These are phyloP conservation scores for Mythimna ferrago DNA, from an alignment of 2,888 invertebrate species.

Conservation along the genomic window DNA sequence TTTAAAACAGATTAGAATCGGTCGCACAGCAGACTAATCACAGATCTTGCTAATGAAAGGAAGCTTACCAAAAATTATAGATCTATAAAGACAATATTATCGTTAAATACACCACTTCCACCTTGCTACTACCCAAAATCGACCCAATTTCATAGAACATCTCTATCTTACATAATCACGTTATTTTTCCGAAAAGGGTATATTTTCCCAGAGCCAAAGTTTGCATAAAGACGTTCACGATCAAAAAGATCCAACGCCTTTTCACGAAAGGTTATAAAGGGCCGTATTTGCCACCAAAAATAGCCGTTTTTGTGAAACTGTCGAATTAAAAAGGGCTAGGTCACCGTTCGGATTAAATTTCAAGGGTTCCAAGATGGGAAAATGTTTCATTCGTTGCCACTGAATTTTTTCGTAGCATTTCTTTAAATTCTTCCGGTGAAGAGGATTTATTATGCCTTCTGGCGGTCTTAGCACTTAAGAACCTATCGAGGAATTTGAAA, in stretches of 20 bases:
- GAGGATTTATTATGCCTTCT: slow-evolving; percentile 44
- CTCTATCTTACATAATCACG: slow-evolving; percentile 29
- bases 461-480: slow-evolving; percentile 16
- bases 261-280: slow-evolving; percentile 62
- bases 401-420: slow-evolving; percentile 31
- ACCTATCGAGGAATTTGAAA: slow-evolving; percentile 21
- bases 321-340: slow-evolving; percentile 69
- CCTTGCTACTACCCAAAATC: slow-evolving; percentile 1
- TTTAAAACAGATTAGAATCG: background rate
- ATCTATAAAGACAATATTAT: background rate
- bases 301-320: slow-evolving; percentile 67
- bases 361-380: slow-evolving; percentile 59
- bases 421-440: slow-evolving; percentile 28
- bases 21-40: background rate
- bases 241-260: slow-evolving; percentile 66
- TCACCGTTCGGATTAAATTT: slow-evolving; percentile 70
- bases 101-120: background rate
- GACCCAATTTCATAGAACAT: slow-evolving; percentile 38
- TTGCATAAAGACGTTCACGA: slow-evolving; percentile 61
- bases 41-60: background rate
- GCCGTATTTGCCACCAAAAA: slow-evolving; percentile 63
- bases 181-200: slow-evolving; percentile 44
- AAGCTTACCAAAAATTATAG: background rate
- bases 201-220: slow-evolving; percentile 51
- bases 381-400: slow-evolving; percentile 41